These are phyloP conservation scores for Callithrix jacchus DNA, from an alignment of 2,113 vertebrate species.

Conservation along the genomic window DNA sequence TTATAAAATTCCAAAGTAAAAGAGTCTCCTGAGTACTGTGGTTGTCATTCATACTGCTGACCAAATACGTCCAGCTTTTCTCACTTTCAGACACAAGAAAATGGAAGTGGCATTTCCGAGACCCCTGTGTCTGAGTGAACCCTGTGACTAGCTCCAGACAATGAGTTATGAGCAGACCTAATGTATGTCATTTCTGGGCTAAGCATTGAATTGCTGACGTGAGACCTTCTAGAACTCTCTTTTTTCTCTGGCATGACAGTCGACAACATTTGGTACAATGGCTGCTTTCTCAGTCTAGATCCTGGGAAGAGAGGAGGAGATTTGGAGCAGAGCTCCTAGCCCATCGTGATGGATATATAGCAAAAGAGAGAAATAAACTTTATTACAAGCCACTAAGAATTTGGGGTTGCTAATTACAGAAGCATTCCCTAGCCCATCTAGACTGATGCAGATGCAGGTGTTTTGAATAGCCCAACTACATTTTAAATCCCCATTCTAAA, in stretches of 20 bases:
- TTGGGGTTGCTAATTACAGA: background rate
- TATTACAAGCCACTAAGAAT: background rate
- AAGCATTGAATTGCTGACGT: background rate
- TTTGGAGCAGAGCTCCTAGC: background rate
- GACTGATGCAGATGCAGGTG: background rate
- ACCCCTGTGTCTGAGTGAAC: background rate
- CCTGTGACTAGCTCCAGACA: background rate
- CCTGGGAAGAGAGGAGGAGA: background rate
- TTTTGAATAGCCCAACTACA: background rate
- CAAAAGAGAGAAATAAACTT: background rate
- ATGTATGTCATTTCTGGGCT: constrained; percentile 32
- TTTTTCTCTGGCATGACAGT: background rate
- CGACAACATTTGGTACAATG: background rate
- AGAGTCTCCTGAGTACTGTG: background rate
- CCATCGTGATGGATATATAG: background rate
- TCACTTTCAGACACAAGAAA: background rate
- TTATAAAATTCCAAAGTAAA: constrained; percentile 4
- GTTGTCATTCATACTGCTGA: background rate
- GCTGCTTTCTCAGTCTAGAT: background rate
- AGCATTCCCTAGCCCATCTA: background rate
- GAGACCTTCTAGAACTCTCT: background rate
- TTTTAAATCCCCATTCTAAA: constrained; percentile 27
- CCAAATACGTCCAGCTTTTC: background rate
- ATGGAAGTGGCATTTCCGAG: background rate
- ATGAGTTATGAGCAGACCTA: constrained; percentile 16